Base-by-base conservation (phyloP, 2,888 invertebrate genomes). In the Eueremaeus valkanovi region DNA sequence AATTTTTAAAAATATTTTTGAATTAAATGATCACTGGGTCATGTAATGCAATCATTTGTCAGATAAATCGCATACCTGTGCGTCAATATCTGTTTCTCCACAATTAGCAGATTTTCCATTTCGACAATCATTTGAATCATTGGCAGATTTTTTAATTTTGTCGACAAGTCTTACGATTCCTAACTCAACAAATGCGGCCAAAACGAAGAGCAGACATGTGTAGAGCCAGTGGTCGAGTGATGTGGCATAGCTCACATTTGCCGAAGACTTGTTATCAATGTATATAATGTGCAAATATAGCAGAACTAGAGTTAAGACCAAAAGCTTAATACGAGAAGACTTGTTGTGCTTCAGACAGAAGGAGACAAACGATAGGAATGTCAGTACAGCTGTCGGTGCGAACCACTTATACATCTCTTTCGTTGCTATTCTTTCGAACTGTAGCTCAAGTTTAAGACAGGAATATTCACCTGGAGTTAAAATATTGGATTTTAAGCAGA, bases 381-480 rank as follows among this genome's bases (percentile, higher is more conserved):
- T 68, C 9, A 68, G 21, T 2, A 68, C 2, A 5, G 68, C 68
- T 6, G 68, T 40, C 13, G 68, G 68, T 24, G 31, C 3, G 2
- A 68, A 5, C 68, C 68, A 68, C 11, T 40, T 0, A 24, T 18
- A 40, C 0, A 36, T 6, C 16, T 24, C 29, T 36, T 42, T 68
- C 16, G n/a, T n/a, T n/a, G n/a, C n/a, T n/a, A n/a, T n/a, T n/a
- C 68, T 24, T 3, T 33, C 21, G 40, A 68, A 68, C 24, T n/a
- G 0, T 1, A 68, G 21, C 1, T 68, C 42, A 2, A 18, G 11
- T 24, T 36, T 42, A 0, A 68, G 21, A 40, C 68, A 68, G 24
- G 68, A 68, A 24, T 68, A 68, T 11, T 36, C 33, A 16, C 68
- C 68, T 68, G 18, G 3, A 27, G n/a, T n/a, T n/a, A n/a, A n/a